Base-by-base conservation (phyloP, 2,888 invertebrate species). In the Doris montereyensis region DNA sequence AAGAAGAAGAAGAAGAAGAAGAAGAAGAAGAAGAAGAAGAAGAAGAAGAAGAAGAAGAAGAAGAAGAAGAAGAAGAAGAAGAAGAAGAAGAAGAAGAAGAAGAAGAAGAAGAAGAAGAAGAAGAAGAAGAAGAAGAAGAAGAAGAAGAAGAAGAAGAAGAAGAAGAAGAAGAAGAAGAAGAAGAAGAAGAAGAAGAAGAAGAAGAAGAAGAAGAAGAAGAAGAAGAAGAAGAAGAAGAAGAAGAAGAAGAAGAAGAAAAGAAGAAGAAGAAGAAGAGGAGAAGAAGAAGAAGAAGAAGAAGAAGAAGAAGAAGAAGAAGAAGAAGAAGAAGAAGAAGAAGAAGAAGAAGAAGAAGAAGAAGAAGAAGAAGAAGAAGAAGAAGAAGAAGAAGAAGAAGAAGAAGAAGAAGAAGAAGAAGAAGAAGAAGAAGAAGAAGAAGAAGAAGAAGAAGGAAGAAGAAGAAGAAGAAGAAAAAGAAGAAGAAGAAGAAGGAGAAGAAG, bases 351-450 rank as follows among this genome's bases (percentile, higher is more conserved):
- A 21, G 32, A 21, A 62, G 75, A 76, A 65, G 62, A 8, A 58
- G 32, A 26, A 13, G 21, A 65, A 62, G 62, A 60, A 35, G 75
- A 62, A 32, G 74, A 78, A 26, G 62, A 60, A 62, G 32, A 21
- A 24, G 35, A 65, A 62, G 41, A 62, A 35, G 35, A 24, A 35
- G 65, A 78, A 60, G 75, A 73, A 77, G 34, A 73, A 72, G 35
- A 72, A 41, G 75, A 77, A 41, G 24, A 72, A 76, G 71, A 73
- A 71, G 24, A 71, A 73, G 75, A 71, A 71, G 71, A 71, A 71
- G 71, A 71, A 10, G 30, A 13, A 24, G 71, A n/a, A n/a, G n/a
- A 65, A 30, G 30, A 30, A 65, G 10, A 65, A 30, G 30, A 30
- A 65, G 65, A 65, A 30, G 5, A 30, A 65, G 65, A 65, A 13